Conservation (phyloP, 2,797 vertebrate species). For the Synaphobranchus kaupii region DNA sequence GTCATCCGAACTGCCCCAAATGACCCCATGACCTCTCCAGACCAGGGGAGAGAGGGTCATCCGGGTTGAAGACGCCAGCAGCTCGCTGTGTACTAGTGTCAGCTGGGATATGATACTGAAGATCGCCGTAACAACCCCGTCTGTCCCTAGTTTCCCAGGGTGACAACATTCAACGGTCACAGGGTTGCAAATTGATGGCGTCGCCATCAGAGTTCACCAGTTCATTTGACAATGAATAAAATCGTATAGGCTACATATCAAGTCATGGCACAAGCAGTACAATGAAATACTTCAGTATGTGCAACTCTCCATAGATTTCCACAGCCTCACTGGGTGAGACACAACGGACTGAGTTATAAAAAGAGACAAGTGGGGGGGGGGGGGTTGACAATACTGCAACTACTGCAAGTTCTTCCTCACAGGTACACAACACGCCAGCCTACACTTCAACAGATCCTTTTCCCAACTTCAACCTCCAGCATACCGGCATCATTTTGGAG, state of each 20-base stretch:
- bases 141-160: neutral
- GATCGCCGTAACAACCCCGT: neutral
- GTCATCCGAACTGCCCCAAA: neutral
- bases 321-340: neutral
- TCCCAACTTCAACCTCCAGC: neutral
- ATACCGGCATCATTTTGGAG: neutral
- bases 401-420: neutral
- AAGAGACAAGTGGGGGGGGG: neutral
- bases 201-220: neutral
- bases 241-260: no score
- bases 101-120: neutral
- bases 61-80: neutral
- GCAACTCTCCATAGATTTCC: neutral
- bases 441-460: neutral
- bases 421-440: neutral
- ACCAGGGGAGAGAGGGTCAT: neutral
- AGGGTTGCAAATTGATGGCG: neutral
- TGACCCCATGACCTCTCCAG: neutral
- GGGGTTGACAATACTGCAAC: neutral
- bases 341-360: no score
- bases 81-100: neutral
- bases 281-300: neutral
- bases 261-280: neutral
- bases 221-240: neutral
- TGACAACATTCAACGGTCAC: neutral